Evolutionary conservation across 1,140 invertebrate genomes (phyloP).

Genomic region (Neodiprion pinetum): DNA sequence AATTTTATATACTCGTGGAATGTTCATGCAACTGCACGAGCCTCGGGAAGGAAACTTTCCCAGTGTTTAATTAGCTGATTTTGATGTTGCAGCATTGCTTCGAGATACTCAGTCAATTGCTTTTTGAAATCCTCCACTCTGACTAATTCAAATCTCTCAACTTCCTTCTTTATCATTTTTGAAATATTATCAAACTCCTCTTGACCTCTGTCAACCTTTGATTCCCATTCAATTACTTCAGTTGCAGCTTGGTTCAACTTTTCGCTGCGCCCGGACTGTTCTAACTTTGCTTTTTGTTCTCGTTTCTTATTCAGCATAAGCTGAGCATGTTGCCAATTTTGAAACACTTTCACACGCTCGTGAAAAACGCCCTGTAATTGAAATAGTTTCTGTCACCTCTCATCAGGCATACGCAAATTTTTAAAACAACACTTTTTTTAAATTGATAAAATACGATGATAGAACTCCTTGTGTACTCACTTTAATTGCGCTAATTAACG

Average conservation of each 20-base stretch:
- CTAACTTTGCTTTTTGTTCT: conserved; percentile 91
- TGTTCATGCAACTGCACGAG: conserved; percentile 81
- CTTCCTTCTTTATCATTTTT: conserved; percentile 93
- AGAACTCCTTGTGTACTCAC: conserved; percentile 51
- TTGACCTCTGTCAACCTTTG: conserved; percentile 94
- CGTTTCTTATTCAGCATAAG: conserved; percentile 93
- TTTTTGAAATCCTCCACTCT: conserved; percentile 91
- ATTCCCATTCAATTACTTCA: conserved; percentile 96
- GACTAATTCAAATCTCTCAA: conserved; percentile 90
- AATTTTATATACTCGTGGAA: conserved; percentile 17
- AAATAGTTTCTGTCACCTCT: conserved; percentile 7
- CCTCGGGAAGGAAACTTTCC: conserved; percentile 94
- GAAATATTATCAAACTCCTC: conserved; percentile 98
- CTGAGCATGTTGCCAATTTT: conserved; percentile 97
- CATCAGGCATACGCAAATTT: neutral
- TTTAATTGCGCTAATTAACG: conserved; percentile 91
- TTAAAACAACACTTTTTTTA: conserved; percentile 18
- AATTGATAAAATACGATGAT: neutral
- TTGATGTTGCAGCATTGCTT: conserved; percentile 94
- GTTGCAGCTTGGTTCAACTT: conserved; percentile 87
- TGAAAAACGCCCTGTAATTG: conserved; percentile 89
- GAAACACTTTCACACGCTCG: conserved; percentile 96
- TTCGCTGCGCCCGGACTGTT: conserved; percentile 86
- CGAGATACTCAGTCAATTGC: conserved; percentile 89
- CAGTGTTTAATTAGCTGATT: conserved; percentile 95